Conservation (phyloP, 2,113 vertebrate genomes). For the Perognathus longimembris region DNA sequence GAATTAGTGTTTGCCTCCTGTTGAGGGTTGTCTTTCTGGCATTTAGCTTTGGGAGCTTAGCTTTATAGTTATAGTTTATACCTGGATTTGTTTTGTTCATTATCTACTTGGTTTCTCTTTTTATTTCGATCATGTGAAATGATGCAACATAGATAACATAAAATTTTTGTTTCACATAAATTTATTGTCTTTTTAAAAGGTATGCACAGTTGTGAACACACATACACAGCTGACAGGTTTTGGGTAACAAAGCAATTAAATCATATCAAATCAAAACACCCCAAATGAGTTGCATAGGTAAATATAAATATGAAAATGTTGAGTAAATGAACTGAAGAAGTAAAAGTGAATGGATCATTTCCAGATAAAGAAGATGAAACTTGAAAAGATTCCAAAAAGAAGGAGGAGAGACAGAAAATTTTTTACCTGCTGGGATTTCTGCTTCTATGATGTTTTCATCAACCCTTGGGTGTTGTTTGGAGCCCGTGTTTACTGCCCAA, state of each 20-base stretch:
- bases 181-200: background rate
- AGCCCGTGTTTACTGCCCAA: background rate
- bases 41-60: background rate
- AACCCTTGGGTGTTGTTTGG: background rate
- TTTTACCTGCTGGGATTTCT: background rate
- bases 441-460: background rate
- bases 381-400: constrained; percentile 21
- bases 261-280: background rate
- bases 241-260: background rate
- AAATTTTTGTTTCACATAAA: background rate
- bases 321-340: constrained; percentile 16
- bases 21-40: background rate
- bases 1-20: background rate
- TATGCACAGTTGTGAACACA: background rate
- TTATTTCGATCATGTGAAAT: background rate
- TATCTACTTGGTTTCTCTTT: background rate
- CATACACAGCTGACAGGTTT: background rate
- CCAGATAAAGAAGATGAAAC: background rate
- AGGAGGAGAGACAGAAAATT: background rate
- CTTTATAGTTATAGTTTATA: background rate
- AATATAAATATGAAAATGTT: background rate
- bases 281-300: background rate
- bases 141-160: background rate
- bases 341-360: background rate
- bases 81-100: background rate